These are phyloP conservation scores for Bathybates hornii DNA, from an alignment of 2,113 vertebrate species.

Conservation along the genomic window DNA sequence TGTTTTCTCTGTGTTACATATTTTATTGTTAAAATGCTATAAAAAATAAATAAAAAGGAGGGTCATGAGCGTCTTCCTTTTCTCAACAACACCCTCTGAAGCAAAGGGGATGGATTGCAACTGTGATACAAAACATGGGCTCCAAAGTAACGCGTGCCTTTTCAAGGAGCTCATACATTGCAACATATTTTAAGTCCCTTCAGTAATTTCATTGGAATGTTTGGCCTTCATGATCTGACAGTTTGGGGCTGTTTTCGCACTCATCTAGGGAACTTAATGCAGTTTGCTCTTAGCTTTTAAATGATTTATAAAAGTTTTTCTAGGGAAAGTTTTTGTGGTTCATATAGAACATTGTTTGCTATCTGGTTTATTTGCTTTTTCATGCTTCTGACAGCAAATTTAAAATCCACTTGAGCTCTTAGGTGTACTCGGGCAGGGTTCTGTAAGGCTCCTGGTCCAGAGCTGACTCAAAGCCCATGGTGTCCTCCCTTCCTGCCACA, in stretches of 20 bases:
- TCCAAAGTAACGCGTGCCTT: not conserved
- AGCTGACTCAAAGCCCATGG: not conserved
- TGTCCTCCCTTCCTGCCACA: not conserved
- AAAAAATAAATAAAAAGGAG: not conserved
- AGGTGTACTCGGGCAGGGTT: not conserved
- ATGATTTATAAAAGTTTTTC: not conserved
- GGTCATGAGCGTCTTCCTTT: not conserved
- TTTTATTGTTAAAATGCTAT: not conserved
- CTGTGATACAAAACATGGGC: not conserved
- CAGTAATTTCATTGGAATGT: not conserved
- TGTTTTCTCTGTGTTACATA: not conserved
- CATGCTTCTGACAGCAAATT: not conserved
- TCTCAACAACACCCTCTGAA: conserved; percentile 21
- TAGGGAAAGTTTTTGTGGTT: not conserved
- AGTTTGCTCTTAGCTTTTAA: not conserved
- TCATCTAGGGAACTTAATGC: not conserved
- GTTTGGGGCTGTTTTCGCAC: not conserved
- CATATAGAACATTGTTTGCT: not conserved
- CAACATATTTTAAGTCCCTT: not conserved
- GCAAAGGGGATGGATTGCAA: not conserved
- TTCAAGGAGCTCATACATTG: not conserved
- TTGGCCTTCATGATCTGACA: not conserved
- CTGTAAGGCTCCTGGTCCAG: not conserved
- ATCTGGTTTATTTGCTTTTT: not conserved
- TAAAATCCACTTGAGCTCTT: not conserved